Percentiles rank a stretch among this genome's conserved stretches.
phyloP scores from a whole-genome alignment of 2,888 invertebrate genomes.

The Conomelus anceps region DNA sequence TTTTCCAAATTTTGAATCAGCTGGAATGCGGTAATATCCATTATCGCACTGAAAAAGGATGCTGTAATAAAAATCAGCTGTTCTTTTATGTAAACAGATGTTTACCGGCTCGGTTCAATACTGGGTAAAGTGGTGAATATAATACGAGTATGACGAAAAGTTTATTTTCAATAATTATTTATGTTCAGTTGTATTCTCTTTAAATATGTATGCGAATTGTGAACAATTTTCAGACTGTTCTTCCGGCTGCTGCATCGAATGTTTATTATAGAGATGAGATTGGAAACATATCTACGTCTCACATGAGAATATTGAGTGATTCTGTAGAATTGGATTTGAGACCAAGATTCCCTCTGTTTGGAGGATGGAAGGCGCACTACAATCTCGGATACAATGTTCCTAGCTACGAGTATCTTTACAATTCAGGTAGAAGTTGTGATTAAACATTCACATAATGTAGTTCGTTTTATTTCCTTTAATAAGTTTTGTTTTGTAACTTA shows the following conservation, averaged over 20 bases:
- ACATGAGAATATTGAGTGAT: constrained; percentile 79
- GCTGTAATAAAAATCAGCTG: too few relatives aligned
- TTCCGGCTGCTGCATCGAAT: constrained; percentile 81
- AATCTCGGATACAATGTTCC: constrained; percentile 95
- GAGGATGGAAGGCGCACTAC: constrained; percentile 98
- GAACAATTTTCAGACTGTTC: constrained; percentile 40
- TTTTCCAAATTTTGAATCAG: too few relatives aligned
- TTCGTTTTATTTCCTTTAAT: background rate
- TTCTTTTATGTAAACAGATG: too few relatives aligned
- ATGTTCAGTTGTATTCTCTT: background rate
- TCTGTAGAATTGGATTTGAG: constrained; percentile 92
- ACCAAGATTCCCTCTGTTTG: constrained; percentile 95
- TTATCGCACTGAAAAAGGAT: too few relatives aligned
- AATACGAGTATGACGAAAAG: background rate
- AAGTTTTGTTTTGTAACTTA: background rate
- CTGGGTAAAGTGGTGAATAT: too few relatives aligned
- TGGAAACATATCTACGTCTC: constrained; percentile 97
- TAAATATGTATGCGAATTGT: background rate
- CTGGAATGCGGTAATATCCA: too few relatives aligned
- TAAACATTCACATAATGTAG: background rate
- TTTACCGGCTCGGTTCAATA: too few relatives aligned
- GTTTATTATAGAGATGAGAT: constrained; percentile 98
- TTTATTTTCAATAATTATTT: too few relatives aligned
- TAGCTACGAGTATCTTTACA: constrained; percentile 89
- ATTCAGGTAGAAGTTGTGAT: constrained; percentile 49